These are phyloP conservation scores for Diplolepis rosae DNA, from an alignment of 2,888 invertebrate species.

Conservation along the genomic window DNA sequence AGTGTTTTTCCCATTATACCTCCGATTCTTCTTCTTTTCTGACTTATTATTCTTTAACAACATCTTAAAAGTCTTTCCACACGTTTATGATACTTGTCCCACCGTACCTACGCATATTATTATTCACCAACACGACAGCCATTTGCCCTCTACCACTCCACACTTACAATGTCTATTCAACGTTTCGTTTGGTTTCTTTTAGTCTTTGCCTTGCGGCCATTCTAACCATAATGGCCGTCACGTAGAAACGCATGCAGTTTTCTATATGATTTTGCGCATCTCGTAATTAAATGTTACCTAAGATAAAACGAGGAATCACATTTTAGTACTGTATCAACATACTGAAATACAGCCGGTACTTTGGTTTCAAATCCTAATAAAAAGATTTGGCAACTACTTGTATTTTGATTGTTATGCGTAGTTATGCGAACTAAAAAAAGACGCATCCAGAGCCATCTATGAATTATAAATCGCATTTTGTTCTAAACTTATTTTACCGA, in stretches of 20 bases:
- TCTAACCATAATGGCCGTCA: no score
- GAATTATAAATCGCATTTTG: no score
- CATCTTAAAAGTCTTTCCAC: constrained; percentile 62
- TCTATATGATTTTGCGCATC: background rate
- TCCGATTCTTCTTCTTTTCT: constrained; percentile 66
- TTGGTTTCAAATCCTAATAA: no score
- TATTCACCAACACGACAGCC: constrained; percentile 55
- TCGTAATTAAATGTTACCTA: background rate
- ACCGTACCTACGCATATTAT: constrained; percentile 67
- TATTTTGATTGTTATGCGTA: no score
- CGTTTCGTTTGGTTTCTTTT: no score
- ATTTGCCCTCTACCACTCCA: constrained; percentile 49
- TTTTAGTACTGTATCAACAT: background rate
- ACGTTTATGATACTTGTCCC: constrained; percentile 49
- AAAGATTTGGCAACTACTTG: no score
- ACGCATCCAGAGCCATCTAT: no score
- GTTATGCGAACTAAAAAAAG: no score
- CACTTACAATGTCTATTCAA: no score
- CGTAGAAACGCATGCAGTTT: constrained; percentile 37
- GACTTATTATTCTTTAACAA: constrained; percentile 65
- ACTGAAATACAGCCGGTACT: background rate
- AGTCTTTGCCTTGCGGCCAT: constrained; percentile 66
- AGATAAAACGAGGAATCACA: background rate
- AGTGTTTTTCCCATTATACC: constrained; percentile 68
- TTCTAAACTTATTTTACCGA: no score